phyloP scores from a whole-genome alignment of 2,888 invertebrate genomes.

The Platycnemis pennipes region DNA sequence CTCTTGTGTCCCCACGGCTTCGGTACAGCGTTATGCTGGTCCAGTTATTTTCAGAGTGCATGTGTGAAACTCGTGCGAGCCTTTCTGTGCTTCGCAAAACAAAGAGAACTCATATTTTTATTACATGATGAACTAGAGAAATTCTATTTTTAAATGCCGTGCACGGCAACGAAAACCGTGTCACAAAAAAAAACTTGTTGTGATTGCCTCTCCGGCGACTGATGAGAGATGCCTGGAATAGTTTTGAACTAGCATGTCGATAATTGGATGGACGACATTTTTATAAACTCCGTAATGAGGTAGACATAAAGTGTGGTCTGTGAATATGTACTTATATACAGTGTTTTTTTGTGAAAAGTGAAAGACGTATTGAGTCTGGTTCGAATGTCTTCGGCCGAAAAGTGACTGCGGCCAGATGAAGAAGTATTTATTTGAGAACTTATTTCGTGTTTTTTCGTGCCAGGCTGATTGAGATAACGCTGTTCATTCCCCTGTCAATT shows the following conservation, averaged over 20 bases:
- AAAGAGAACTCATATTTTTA: constrained; percentile 28
- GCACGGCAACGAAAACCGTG: not conserved
- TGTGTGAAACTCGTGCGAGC: not conserved
- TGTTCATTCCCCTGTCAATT: not conserved
- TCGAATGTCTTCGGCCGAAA: not conserved
- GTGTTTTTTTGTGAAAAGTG: not conserved
- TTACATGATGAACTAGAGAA: not conserved
- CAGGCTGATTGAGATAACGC: not conserved
- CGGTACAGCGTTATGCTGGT: not conserved
- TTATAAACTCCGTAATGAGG: not conserved
- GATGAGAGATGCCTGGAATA: not conserved
- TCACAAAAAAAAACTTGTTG: not conserved
- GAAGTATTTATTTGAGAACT: not conserved
- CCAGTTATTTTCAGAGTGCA: not conserved
- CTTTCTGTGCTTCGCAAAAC: not conserved
- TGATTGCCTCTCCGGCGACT: not conserved
- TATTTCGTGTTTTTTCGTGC: not conserved
- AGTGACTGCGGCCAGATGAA: not conserved
- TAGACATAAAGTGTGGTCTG: not conserved
- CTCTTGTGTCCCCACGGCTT: not conserved
- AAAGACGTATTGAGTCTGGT: not conserved
- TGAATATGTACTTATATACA: not conserved
- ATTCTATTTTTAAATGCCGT: not conserved
- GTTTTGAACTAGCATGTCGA: not conserved
- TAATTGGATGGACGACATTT: not conserved